Evolutionary conservation across 1,140 invertebrate species (phyloP), one percentile per base, ranked within the genome.

Genomic region (Zaprionus ornatus): DNA sequence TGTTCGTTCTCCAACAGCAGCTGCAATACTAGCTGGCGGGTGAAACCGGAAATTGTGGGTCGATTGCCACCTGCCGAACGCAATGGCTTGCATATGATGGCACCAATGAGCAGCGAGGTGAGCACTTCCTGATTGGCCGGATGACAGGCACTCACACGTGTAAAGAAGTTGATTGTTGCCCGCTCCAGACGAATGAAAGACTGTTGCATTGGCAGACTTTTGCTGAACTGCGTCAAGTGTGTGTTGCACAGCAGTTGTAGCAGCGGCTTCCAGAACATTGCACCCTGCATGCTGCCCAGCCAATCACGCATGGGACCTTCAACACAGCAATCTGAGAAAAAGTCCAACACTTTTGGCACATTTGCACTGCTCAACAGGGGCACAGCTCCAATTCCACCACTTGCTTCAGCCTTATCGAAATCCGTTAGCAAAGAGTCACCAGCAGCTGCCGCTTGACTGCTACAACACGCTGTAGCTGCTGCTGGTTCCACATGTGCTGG

Each of bases 1-100:
- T 96, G 97, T 92, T 98, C 97, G 90, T 96, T 96, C 83, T 98
- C 97, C 45, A 98, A 93, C 17, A 98, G 93, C 25, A 98, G 93
- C 90, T 98, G 97, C 9, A 98, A 93, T 60, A 98, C 95, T 27
- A 99, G 93, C 66, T 97, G 95, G 21, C 97, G 94, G 12, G 97
- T 97, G 91, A 98, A 98, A 12, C 97, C 97, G 13, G 97, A 97
- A 75, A 98, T 96, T 6, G 90, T 92, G 15, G 84, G 84, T 0
- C 84, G 74, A 29, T 75, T 85, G 15, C 74, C 50, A 3, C 66
- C 25, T 2, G 62, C 29, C 5, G 73, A 63, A 7, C 72, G 79
- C 21, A 78, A 19, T 2, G 92, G 90, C 35, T 92, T 91, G 48
- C 82, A 80, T 45, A 92, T 92, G 0, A 88, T 84, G 27, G 92